Evolutionary conservation across 2,888 invertebrate genomes (phyloP).

Genomic region (Leucoptera coffeella): DNA sequence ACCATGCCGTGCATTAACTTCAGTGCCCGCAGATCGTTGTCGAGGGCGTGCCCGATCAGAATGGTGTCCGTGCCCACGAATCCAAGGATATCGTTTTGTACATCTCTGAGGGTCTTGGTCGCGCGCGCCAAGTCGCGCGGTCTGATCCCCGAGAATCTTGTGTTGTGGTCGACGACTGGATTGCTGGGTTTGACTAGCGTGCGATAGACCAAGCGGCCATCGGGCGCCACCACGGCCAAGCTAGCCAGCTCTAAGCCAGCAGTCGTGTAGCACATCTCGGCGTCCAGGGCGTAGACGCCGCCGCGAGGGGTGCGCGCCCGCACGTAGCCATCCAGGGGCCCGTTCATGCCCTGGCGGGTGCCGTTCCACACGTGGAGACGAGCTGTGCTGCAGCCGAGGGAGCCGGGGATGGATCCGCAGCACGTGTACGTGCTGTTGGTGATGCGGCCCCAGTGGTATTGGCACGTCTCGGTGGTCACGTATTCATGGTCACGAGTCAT

Average conservation of each 20-base stretch:
- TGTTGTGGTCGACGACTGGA: slow-evolving; percentile 88
- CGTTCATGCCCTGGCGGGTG: slow-evolving; percentile 62
- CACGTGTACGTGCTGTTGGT: slow-evolving; percentile 55
- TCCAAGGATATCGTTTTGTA: slow-evolving; percentile 79
- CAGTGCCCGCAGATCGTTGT: slow-evolving; percentile 86
- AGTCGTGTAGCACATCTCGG: slow-evolving; percentile 95
- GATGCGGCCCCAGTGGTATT: slow-evolving; percentile 87
- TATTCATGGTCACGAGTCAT: slow-evolving; percentile 68
- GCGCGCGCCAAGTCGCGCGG: slow-evolving; percentile 52
- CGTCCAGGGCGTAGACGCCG: slow-evolving; percentile 81
- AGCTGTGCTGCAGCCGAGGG: slow-evolving; percentile 60
- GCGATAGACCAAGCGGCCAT: slow-evolving; percentile 76
- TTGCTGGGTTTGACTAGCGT: slow-evolving; percentile 75
- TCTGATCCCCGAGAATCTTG: slow-evolving; percentile 89
- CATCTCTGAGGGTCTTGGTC: slow-evolving; percentile 66
- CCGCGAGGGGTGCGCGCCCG: slow-evolving; percentile 47
- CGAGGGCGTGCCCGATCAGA: slow-evolving; percentile 90
- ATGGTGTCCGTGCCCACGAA: slow-evolving; percentile 80
- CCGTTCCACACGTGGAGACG: slow-evolving; percentile 76
- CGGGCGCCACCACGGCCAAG: slow-evolving; percentile 73
- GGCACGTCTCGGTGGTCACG: slow-evolving; percentile 66
- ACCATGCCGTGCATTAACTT: slow-evolving; percentile 77
- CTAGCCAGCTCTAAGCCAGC: slow-evolving; percentile 81
- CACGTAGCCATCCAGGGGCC: slow-evolving; percentile 64
- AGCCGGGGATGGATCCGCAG: slow-evolving; percentile 46